Percentiles rank a stretch among this genome's conserved stretches.
These are phyloP conservation scores for Tethea ocularis DNA, from an alignment of 2,888 invertebrate genomes.

Conservation along the genomic window DNA sequence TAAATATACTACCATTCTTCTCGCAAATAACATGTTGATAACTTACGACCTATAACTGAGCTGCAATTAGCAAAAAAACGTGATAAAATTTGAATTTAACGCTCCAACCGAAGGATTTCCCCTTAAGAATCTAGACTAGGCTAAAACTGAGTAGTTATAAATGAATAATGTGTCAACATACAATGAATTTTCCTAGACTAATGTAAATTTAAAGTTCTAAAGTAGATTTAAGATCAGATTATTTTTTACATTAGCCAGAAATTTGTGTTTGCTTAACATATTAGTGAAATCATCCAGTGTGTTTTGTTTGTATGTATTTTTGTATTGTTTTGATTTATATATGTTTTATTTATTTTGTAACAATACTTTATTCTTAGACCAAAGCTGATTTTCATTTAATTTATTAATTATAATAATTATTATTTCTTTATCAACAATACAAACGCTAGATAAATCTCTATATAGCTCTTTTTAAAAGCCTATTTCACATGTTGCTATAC, in stretches of 20 bases:
- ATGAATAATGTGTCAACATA: conserved; percentile 43
- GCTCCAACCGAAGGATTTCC: too few relatives aligned
- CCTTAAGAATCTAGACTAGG: conserved; percentile 6
- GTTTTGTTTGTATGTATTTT: background rate
- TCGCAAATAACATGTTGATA: too few relatives aligned
- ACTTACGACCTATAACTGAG: too few relatives aligned
- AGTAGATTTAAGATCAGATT: background rate
- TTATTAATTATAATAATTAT: conserved; percentile 39
- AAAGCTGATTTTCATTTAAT: conserved; percentile 68
- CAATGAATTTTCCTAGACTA: conserved; percentile 33
- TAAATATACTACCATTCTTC: too few relatives aligned
- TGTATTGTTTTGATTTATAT: conserved; percentile 29
- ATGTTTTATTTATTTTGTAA: conserved; percentile 47
- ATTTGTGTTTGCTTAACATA: background rate
- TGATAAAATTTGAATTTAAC: too few relatives aligned
- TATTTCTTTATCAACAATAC: conserved; percentile 18
- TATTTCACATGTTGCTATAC: too few relatives aligned
- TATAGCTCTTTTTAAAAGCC: too few relatives aligned
- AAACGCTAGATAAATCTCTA: background rate
- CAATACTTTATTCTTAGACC: conserved; percentile 55
- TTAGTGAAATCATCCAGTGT: background rate
- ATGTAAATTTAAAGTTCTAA: conserved; percentile 34
- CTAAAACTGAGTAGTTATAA: conserved; percentile 37
- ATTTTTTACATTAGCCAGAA: background rate
- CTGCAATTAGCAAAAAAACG: too few relatives aligned